Percentiles rank a stretch among this genome's conserved stretches.
phyloP scores from a whole-genome alignment of 2,888 invertebrate species.

The Julus scandinavius region DNA sequence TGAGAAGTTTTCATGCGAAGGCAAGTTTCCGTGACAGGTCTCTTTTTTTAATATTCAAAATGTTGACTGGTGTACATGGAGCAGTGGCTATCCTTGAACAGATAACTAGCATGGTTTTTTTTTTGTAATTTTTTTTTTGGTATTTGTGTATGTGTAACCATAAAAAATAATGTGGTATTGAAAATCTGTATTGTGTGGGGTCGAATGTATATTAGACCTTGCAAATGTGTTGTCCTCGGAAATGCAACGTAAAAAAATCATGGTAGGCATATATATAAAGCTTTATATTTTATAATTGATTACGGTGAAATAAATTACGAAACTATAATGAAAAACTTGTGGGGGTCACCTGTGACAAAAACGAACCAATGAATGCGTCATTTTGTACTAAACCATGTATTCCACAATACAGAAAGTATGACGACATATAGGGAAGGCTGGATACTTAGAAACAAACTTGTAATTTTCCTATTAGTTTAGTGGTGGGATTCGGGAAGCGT shows the following conservation, averaged over 20 bases:
- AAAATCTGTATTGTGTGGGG: not conserved
- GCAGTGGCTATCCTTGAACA: constrained; percentile 37
- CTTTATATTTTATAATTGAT: not conserved
- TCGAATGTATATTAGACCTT: not conserved
- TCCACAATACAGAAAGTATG: too few species aligned
- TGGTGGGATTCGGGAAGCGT: too few species aligned
- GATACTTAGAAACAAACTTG: too few species aligned
- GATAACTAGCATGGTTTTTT: not conserved
- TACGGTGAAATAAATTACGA: not conserved
- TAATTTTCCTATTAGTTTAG: too few species aligned
- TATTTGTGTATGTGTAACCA: not conserved
- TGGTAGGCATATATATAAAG: not conserved
- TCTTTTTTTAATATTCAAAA: not conserved
- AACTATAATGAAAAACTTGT: not conserved
- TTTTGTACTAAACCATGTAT: not conserved
- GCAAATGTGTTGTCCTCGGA: constrained; percentile 13
- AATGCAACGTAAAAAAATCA: not conserved
- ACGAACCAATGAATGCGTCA: not conserved
- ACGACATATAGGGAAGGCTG: too few species aligned
- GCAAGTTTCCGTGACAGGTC: not conserved
- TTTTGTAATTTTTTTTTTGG: not conserved
- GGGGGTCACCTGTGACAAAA: not conserved
- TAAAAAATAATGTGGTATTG: not conserved
- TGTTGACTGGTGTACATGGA: not conserved
- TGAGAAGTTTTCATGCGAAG: not conserved